These are phyloP conservation scores for Pseudomyrmex dendroicus DNA, from an alignment of 1,140 invertebrate genomes.

Conservation along the genomic window DNA sequence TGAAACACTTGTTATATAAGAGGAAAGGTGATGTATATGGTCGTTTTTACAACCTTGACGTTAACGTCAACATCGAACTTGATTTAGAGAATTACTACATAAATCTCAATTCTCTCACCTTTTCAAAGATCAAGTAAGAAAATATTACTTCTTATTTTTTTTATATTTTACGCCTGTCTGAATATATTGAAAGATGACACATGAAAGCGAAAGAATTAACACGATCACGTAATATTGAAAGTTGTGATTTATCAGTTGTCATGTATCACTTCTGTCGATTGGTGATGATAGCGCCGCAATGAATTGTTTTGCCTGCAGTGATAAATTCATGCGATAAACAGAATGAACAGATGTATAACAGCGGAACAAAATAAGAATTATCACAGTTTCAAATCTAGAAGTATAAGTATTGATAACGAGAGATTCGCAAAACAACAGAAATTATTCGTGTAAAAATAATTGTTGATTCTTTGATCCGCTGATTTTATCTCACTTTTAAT, in stretches of 20 bases:
- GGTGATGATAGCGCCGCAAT: not conserved
- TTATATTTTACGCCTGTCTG: not conserved
- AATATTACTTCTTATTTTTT: constrained; percentile 1
- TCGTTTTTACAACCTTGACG: constrained; percentile 27
- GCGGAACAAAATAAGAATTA: not conserved
- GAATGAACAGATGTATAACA: not conserved
- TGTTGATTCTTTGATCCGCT: not conserved
- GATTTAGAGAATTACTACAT: constrained; percentile 47
- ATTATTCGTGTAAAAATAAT: constrained; percentile 13
- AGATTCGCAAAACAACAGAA: not conserved
- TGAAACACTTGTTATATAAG: constrained; percentile 47
- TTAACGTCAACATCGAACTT: not conserved
- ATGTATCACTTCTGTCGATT: not conserved
- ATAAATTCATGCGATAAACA: constrained; percentile 1
- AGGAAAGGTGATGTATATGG: constrained; percentile 63
- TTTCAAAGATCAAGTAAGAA: constrained; percentile 66
- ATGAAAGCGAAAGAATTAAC: not conserved
- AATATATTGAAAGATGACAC: not conserved
- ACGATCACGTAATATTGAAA: not conserved
- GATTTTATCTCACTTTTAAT: constrained; percentile 10
- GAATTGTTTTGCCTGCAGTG: constrained; percentile 7
- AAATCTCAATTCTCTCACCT: constrained; percentile 49
- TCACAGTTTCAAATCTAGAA: not conserved
- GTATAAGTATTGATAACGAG: constrained; percentile 2
- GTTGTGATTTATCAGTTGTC: constrained; percentile 21